Conservation (phyloP, 2,113 vertebrate species). For the Capreolus pygargus region DNA sequence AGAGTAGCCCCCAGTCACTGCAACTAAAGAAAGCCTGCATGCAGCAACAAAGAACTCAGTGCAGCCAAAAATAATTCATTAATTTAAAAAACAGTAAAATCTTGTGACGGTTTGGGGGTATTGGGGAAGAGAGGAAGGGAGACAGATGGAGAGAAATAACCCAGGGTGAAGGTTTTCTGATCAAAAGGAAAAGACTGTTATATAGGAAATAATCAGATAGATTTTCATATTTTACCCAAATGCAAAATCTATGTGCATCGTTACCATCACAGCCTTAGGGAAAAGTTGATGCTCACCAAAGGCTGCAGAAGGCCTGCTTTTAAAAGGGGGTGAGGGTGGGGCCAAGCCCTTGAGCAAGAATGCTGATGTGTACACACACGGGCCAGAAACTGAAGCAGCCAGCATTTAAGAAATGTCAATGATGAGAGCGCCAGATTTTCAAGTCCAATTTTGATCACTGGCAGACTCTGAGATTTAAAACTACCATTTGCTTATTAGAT, state of each 20-base stretch:
- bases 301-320: neutral
- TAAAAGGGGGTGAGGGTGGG: neutral
- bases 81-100: neutral
- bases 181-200: neutral
- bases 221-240: neutral
- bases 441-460: neutral
- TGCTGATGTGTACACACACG: neutral
- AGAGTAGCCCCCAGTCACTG: neutral
- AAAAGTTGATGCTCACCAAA: neutral
- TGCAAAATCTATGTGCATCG: neutral
- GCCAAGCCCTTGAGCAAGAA: neutral
- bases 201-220: neutral
- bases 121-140: neutral
- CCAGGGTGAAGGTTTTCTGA: neutral
- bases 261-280: neutral
- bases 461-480: neutral
- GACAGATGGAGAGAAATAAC: neutral
- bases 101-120: neutral
- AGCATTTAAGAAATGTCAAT: neutral
- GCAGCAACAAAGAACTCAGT: neutral
- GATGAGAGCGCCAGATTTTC: neutral
- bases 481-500: neutral
- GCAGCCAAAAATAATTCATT: neutral
- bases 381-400: neutral
- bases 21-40: neutral